A percentile compares a stretch with the other conserved stretches of the same genome.
Conservation (phyloP, 2,113 vertebrate genomes). For the Taurulus bubalis region DNA sequence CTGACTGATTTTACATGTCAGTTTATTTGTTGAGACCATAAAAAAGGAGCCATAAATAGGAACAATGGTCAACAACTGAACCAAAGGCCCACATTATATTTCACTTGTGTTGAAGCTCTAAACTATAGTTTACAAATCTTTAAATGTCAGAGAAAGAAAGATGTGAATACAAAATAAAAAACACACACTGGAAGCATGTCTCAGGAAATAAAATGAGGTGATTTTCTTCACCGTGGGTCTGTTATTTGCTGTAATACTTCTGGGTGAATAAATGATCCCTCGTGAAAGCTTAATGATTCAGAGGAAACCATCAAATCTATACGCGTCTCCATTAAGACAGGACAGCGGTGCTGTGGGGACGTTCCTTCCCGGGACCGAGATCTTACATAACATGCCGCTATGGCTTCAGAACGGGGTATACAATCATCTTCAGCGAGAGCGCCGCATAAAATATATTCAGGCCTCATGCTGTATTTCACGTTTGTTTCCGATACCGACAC, state of each 20-base stretch:
- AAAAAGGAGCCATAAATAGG: constrained; percentile 39
- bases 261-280: constrained; percentile 1
- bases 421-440: constrained; percentile 7
- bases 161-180: background rate
- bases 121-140: constrained; percentile 25
- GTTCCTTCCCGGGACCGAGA: constrained; percentile 14
- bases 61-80: constrained; percentile 24
- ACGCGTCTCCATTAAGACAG: constrained; percentile 12
- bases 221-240: background rate
- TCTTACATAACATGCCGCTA: constrained; percentile 50
- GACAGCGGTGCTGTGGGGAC: constrained; percentile 27
- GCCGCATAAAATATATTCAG: constrained; percentile 20
- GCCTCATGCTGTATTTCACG: background rate
- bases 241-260: background rate
- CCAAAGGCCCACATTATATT: constrained; percentile 37
- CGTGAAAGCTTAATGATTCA: constrained; percentile 20
- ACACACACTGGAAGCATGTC: background rate
- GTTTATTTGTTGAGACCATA: constrained; percentile 49
- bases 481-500: constrained; percentile 5
- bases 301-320: constrained; percentile 35
- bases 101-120: constrained; percentile 16
- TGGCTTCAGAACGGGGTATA: constrained; percentile 32
- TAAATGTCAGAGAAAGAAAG: background rate
- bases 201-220: constrained; percentile 1
- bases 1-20: constrained; percentile 46